These are phyloP conservation scores for Pituophis catenifer DNA, from an alignment of 2,113 vertebrate species.

Conservation along the genomic window DNA sequence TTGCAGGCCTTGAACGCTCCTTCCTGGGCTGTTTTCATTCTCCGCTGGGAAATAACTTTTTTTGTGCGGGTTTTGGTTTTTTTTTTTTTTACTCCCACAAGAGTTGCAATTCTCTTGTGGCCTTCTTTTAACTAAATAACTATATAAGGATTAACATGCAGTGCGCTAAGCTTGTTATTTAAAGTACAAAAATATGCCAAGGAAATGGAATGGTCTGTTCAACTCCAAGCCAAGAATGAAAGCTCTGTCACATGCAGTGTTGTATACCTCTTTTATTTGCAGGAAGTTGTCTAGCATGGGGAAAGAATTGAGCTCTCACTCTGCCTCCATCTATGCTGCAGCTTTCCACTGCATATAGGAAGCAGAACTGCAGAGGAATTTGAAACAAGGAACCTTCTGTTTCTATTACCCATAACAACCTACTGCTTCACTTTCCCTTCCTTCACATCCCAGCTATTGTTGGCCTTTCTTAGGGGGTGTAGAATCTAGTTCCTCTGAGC, in stretches of 20 bases:
- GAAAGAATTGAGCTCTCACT: not conserved
- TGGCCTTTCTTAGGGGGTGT: not conserved
- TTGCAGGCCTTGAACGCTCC: not conserved
- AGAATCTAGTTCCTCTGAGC: not conserved
- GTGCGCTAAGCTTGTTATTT: too few species aligned
- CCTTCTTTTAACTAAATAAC: not conserved
- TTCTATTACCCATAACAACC: not conserved
- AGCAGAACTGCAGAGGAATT: not conserved
- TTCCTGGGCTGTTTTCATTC: not conserved
- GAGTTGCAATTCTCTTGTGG: not conserved
- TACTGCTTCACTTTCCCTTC: not conserved
- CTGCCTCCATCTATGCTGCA: not conserved
- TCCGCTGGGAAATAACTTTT: not conserved
- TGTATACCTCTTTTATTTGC: not conserved
- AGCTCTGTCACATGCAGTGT: not conserved
- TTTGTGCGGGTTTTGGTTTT: not conserved
- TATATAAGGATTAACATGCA: not conserved
- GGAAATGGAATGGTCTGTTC: not conserved
- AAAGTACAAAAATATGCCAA: not conserved
- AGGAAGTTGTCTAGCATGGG: not conserved
- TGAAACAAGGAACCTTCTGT: not conserved
- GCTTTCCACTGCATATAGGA: not conserved
- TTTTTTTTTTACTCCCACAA: not conserved
- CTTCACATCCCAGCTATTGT: rapidly evolving
- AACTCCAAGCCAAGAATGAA: not conserved